These are phyloP conservation scores for Leucophenga montana DNA, from an alignment of 2,888 invertebrate species.

Conservation along the genomic window DNA sequence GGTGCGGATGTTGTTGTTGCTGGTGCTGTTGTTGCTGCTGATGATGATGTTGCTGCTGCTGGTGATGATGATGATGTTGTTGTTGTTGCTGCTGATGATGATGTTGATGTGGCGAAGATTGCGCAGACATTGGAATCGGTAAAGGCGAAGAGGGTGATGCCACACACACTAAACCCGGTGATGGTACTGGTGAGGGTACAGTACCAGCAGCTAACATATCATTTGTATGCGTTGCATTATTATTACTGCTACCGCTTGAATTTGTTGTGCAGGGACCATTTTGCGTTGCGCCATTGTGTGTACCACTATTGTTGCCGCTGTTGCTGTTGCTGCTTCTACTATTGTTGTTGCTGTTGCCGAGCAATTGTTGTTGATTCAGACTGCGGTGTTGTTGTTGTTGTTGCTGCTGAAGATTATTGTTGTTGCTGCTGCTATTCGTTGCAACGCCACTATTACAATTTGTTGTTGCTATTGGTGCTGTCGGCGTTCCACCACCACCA, in stretches of 20 bases:
- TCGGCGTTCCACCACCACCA: slow-evolving; percentile 45
- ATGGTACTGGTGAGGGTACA: slow-evolving; percentile 61
- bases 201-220: slow-evolving; percentile 52
- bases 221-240: slow-evolving; percentile 35
- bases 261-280: slow-evolving; percentile 33
- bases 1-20: slow-evolving; percentile 37
- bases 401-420: slow-evolving; percentile 52
- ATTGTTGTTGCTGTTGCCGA: slow-evolving; percentile 41
- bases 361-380: slow-evolving; percentile 33
- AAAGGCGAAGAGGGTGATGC: slow-evolving; percentile 64
- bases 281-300: slow-evolving; percentile 37
- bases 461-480: slow-evolving; percentile 20
- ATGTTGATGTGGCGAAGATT: slow-evolving; percentile 50
- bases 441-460: neutral
- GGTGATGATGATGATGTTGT: slow-evolving; percentile 50
- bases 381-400: slow-evolving; percentile 43
- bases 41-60: slow-evolving; percentile 40
- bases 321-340: slow-evolving; percentile 49
- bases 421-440: slow-evolving; percentile 46
- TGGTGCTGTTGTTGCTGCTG: slow-evolving; percentile 35
- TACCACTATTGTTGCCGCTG: slow-evolving; percentile 24
- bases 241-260: slow-evolving; percentile 44
- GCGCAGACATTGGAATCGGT: slow-evolving; percentile 67
- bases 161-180: slow-evolving; percentile 51
- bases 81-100: slow-evolving; percentile 45